Evolutionary conservation across 2,797 vertebrate species (phyloP).

Genomic region (Melanogrammus aeglefinus): DNA sequence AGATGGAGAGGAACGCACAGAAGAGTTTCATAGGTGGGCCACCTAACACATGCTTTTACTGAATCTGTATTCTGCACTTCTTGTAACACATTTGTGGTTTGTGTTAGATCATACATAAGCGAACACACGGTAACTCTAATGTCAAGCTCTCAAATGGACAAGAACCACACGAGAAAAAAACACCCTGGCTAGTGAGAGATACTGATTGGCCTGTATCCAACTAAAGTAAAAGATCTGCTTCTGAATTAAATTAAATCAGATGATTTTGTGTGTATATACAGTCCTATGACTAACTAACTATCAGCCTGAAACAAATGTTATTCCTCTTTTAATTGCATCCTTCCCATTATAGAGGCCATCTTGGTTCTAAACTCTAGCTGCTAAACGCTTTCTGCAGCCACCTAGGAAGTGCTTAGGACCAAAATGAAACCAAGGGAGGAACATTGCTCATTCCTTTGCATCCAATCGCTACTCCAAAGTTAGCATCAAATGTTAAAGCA

Average conservation of each 20-base stretch:
- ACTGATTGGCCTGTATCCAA: not conserved
- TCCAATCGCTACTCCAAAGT: not conserved
- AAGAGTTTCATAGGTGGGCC: constrained; percentile 87
- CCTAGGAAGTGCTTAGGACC: not conserved
- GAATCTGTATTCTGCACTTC: not conserved
- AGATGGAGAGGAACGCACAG: constrained; percentile 84
- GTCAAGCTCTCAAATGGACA: not conserved
- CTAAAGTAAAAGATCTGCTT: too few relatives aligned
- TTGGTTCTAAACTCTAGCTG: not conserved
- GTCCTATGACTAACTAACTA: not conserved
- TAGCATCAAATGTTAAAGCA: not conserved
- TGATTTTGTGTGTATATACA: not conserved
- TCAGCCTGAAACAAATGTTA: not conserved
- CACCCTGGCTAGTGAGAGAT: not conserved
- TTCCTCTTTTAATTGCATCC: not conserved
- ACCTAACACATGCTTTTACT: constrained; percentile 9
- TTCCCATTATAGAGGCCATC: not conserved
- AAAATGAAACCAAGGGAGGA: not conserved
- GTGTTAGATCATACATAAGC: not conserved
- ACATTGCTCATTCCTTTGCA: not conserved
- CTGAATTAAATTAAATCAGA: not conserved
- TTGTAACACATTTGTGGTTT: not conserved
- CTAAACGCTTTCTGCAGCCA: not conserved
- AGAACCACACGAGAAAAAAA: not conserved
- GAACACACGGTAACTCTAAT: not conserved